A percentile compares a stretch with the other conserved stretches of the same genome.
Evolutionary conservation across 2,888 invertebrate species (phyloP).

Genomic region (Horisme vitalbata): DNA sequence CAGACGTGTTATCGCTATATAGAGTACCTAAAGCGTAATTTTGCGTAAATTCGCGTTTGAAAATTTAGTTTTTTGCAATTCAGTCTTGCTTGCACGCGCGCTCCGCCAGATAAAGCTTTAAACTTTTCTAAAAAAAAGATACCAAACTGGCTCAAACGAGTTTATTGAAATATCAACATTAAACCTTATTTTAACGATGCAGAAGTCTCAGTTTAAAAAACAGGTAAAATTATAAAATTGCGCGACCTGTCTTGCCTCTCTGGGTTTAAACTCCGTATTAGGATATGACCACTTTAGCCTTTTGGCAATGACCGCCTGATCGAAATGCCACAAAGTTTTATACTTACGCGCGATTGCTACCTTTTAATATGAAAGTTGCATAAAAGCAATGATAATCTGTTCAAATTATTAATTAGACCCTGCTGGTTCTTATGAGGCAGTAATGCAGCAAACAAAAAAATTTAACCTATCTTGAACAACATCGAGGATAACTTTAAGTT

Average conservation of each 20-base stretch:
- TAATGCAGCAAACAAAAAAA: too few relatives aligned
- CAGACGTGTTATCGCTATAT: too few relatives aligned
- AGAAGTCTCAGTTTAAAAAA: slow-evolving; percentile 60
- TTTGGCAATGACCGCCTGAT: slow-evolving; percentile 78
- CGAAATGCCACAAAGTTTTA: slow-evolving; percentile 49
- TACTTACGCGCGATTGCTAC: not conserved
- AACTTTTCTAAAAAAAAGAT: slow-evolving; percentile 50
- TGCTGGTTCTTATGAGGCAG: too few relatives aligned
- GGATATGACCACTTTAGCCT: slow-evolving; percentile 71
- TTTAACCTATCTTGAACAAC: too few relatives aligned
- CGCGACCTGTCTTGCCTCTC: slow-evolving; percentile 53
- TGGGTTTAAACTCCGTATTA: slow-evolving; percentile 71
- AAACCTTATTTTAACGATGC: slow-evolving; percentile 55
- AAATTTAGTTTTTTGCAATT: slow-evolving; percentile 23
- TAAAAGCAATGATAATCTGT: too few relatives aligned
- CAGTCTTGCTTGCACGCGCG: slow-evolving; percentile 35
- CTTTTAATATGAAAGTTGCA: too few relatives aligned
- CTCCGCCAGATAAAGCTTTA: slow-evolving; percentile 38
- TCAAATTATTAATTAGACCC: too few relatives aligned
- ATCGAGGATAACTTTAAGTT: too few relatives aligned
- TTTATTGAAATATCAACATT: slow-evolving; percentile 53
- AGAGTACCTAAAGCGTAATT: too few relatives aligned
- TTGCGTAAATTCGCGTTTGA: not conserved
- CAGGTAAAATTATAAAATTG: slow-evolving; percentile 47
- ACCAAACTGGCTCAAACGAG: slow-evolving; percentile 63